Evolutionary conservation across 2,113 vertebrate genomes (phyloP).

Genomic region (Cervus canadensis): DNA sequence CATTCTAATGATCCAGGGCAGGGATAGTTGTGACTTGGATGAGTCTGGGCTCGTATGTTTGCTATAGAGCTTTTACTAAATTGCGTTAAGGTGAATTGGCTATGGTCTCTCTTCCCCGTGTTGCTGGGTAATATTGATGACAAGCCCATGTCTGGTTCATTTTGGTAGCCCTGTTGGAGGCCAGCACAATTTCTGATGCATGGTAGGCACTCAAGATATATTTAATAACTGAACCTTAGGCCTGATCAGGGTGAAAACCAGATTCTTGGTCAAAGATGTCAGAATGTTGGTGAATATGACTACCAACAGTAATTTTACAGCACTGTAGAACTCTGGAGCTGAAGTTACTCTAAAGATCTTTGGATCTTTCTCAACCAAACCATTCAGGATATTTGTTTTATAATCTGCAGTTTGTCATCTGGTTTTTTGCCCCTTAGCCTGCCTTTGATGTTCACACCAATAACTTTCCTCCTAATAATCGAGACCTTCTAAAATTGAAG

Average conservation of each 20-base stretch:
- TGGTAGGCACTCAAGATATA: background rate
- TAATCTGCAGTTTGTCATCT: background rate
- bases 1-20: background rate
- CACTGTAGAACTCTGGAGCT: background rate
- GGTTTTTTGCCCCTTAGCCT: background rate
- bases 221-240: conserved; percentile 28
- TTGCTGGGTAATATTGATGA: background rate
- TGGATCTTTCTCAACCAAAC: background rate
- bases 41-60: background rate
- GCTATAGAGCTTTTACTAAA: background rate
- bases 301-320: background rate
- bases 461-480: background rate
- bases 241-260: background rate
- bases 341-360: background rate
- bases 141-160: background rate
- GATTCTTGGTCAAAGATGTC: background rate
- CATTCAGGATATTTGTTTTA: background rate
- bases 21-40: background rate
- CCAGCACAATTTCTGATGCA: background rate
- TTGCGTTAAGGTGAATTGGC: background rate
- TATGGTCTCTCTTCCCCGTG: background rate
- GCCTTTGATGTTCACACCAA: background rate
- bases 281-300: background rate
- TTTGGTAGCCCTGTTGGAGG: background rate
- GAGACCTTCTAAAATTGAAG: conserved; percentile 13